Percentiles rank a stretch among this genome's conserved stretches.
Evolutionary conservation across 2,797 vertebrate genomes (phyloP).

Genomic region (Clarias platycephalus): DNA sequence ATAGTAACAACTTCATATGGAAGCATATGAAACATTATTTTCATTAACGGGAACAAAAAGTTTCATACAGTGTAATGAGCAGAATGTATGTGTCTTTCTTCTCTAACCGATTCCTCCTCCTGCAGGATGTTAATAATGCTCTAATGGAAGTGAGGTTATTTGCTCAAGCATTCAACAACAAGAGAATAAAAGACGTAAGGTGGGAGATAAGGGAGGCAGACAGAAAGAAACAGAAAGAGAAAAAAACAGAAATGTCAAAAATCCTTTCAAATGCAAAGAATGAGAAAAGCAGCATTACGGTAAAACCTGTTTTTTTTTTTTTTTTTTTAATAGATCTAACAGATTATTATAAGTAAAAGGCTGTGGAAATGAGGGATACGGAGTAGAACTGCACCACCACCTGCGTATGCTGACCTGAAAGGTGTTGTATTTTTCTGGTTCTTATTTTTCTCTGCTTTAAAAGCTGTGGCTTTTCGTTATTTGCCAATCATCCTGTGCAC

Average conservation of each 20-base stretch:
- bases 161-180: no score
- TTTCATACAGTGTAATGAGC: neutral
- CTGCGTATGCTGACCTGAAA: conserved; percentile 23
- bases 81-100: no score
- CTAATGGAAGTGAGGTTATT: no score
- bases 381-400: conserved; percentile 15
- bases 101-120: no score
- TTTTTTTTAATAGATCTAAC: neutral
- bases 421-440: conserved; percentile 36
- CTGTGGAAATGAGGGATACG: neutral
- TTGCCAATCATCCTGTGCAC: neutral
- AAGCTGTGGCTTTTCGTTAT: neutral
- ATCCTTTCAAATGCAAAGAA: neutral
- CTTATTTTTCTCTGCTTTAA: conserved; percentile 11
- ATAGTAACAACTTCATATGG: neutral
- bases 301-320: neutral
- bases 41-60: neutral
- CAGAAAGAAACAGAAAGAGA: neutral
- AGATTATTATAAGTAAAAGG: neutral
- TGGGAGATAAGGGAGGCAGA: neutral
- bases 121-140: no score
- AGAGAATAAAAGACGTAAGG: no score
- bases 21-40: neutral
- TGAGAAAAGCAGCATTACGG: neutral
- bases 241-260: neutral